Evolutionary conservation across 2,888 invertebrate genomes (phyloP).

Genomic region (Graphium colonna): DNA sequence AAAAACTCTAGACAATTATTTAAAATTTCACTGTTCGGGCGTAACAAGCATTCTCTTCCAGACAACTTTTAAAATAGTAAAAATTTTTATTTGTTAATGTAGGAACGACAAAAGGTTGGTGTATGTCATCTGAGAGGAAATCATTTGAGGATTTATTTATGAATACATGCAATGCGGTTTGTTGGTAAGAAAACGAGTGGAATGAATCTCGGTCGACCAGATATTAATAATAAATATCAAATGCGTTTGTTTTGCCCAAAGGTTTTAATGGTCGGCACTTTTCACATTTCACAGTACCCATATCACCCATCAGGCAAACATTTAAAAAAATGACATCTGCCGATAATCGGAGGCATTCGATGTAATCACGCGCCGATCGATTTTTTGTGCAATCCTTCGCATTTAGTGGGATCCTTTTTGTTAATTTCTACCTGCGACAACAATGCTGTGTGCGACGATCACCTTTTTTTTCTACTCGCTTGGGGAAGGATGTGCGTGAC

Average conservation of each 20-base stretch:
- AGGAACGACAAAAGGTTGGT: no score
- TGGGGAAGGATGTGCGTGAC: constrained; percentile 72
- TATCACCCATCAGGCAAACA: constrained; percentile 54
- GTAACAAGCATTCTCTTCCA: no score
- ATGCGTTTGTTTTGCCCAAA: background rate
- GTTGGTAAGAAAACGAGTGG: no score
- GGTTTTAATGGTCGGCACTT: constrained; percentile 3
- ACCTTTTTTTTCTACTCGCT: constrained; percentile 53
- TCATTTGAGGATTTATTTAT: no score
- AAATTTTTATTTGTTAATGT: no score
- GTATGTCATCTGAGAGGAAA: no score
- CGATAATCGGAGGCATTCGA: constrained; percentile 61
- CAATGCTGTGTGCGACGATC: constrained; percentile 52
- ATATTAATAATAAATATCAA: constrained; percentile 24
- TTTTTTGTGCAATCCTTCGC: constrained; percentile 55
- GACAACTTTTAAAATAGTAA: no score
- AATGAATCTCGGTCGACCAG: no score
- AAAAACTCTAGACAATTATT: no score
- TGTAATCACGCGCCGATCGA: constrained; percentile 57
- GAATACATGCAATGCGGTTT: no score
- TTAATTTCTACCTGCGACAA: constrained; percentile 66
- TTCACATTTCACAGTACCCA: constrained; percentile 38
- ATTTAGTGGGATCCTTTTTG: constrained; percentile 54
- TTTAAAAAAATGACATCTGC: constrained; percentile 63
- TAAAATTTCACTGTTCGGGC: no score